Evolutionary conservation across 1,140 invertebrate species (phyloP), one percentile per base, ranked within the genome.

Genomic region (Leguminivora glycinivorella): DNA sequence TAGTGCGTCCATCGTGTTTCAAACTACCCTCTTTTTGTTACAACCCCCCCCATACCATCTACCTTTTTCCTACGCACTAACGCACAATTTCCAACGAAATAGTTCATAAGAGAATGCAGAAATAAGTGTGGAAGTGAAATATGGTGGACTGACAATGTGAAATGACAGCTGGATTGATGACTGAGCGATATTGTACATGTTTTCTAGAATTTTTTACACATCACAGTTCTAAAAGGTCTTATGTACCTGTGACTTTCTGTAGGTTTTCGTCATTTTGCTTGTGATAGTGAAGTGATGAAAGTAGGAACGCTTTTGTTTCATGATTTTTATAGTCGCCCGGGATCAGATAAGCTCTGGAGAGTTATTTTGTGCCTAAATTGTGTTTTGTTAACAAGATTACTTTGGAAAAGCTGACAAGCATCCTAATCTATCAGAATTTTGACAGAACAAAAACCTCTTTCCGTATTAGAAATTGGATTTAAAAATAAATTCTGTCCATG

Each of bases 141-240:
- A 52, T 52, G 17, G 47, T 9, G 1, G 1, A 52, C 47, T 52
- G 47, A 52, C 47, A 52, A 52, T 52, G 47, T 52, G 47, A 52
- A 52, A 52, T 52, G 47, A 52, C 47, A 52, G 47, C 47, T 22
- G 47, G 47, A 52, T 52, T 22, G 47, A 52, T 52, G 47, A 52
- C 47, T 52, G 47, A 52, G 47, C 47, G 47, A 52, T 52, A 52
- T 52, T 22, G 19, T 22, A 22, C 17, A 22, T 52, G 47, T 52
- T 52, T 52, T 52, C 47, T 52, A 52, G 47, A 52, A 22, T 52
- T 52, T 52, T 52, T 52, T 52, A 5, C 47, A 43, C 14, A 10
- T 5, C 19, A 19, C 19, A 22, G 1, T 22, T 52, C 7, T 19
- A 22, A 52, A 52, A 22, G 7, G 47, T 7, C 19, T 5, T 10